A percentile compares a stretch with the other conserved stretches of the same genome.
These are phyloP conservation scores for Physocephala rufipes DNA, from an alignment of 2,888 invertebrate species.

Conservation along the genomic window DNA sequence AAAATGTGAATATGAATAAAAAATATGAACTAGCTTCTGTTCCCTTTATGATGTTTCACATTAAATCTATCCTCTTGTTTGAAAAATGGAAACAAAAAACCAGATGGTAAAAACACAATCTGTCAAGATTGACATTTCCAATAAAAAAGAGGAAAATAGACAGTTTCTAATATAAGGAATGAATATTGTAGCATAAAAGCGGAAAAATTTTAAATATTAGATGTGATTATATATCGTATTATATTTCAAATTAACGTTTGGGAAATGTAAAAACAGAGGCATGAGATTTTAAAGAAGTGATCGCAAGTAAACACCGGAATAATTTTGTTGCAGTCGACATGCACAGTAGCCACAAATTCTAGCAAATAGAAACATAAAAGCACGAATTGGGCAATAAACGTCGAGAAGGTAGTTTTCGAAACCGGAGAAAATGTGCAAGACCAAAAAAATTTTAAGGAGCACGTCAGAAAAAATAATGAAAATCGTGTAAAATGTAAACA, in stretches of 20 bases:
- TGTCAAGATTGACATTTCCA: constrained; percentile 29
- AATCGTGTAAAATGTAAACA: constrained; percentile 53
- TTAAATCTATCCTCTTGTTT: background rate
- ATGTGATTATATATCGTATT: background rate
- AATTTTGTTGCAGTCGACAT: constrained; percentile 16
- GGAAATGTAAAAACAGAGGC: background rate
- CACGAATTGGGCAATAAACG: background rate
- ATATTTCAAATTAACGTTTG: background rate
- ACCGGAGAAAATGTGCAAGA: constrained; percentile 19
- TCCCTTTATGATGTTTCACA: background rate
- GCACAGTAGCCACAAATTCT: constrained; percentile 1
- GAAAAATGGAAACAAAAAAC: background rate
- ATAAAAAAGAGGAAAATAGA: background rate
- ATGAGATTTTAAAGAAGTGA: background rate
- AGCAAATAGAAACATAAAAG: background rate
- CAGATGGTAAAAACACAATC: constrained; percentile 17
- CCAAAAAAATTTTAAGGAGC: constrained; percentile 10
- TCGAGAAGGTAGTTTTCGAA: constrained; percentile 5
- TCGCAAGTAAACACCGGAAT: background rate
- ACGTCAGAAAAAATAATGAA: constrained; percentile 18
- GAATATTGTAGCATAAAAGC: constrained; percentile 10
- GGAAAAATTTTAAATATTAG: background rate
- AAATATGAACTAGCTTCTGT: too few species aligned
- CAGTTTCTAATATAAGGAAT: constrained; percentile 19
- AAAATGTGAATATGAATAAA: too few species aligned